Conservation (phyloP, 2,797 vertebrate genomes). For the Phalanger gymnotis region DNA sequence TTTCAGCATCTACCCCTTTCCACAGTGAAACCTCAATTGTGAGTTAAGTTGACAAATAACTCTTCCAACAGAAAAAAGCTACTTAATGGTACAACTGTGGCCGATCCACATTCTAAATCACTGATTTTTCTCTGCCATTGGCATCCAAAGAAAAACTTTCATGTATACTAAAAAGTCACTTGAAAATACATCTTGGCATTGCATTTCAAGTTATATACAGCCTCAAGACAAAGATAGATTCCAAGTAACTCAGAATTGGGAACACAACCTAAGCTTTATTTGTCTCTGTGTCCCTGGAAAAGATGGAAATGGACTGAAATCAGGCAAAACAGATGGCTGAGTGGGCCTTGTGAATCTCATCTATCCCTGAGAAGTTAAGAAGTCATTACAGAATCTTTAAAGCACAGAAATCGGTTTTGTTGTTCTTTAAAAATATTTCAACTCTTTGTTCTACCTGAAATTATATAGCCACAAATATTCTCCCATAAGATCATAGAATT, state of each 20-base stretch:
- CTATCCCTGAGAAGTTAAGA: constrained; percentile 59
- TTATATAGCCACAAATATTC: constrained; percentile 44
- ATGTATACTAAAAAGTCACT: constrained; percentile 53
- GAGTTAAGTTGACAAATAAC: constrained; percentile 42
- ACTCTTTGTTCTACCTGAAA: constrained; percentile 45
- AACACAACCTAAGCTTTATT: not conserved
- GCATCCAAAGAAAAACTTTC: not conserved
- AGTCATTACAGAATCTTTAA: constrained; percentile 47
- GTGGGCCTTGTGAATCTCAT: constrained; percentile 59
- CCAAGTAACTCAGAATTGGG: constrained; percentile 26
- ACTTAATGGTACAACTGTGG: constrained; percentile 16
- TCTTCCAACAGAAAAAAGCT: constrained; percentile 14
- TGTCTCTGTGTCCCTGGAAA: constrained; percentile 49
- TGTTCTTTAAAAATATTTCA: constrained; percentile 50
- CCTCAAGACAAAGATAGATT: constrained; percentile 11
- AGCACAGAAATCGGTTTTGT: constrained; percentile 46
- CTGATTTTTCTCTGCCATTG: constrained; percentile 26
- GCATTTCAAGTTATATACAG: constrained; percentile 6
- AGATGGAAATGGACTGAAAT: constrained; percentile 69
- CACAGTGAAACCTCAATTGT: constrained; percentile 9
- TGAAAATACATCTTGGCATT: constrained; percentile 35
- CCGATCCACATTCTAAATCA: constrained; percentile 27
- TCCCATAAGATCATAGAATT: constrained; percentile 32
- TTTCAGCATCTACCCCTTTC: constrained; percentile 6
- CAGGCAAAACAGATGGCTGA: constrained; percentile 66